Conservation (phyloP, 2,797 vertebrate species). For the Crenuchus spilurus region DNA sequence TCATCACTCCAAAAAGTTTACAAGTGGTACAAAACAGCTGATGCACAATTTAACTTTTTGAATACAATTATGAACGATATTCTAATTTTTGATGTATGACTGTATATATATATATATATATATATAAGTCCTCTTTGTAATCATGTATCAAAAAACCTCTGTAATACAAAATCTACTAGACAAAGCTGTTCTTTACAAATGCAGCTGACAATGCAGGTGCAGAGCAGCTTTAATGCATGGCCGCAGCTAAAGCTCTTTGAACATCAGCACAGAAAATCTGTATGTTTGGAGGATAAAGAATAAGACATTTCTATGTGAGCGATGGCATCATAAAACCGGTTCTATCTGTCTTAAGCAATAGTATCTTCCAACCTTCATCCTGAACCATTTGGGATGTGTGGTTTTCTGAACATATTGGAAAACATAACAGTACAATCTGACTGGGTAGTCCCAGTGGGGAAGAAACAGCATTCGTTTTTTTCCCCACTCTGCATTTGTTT, state of each 20-base stretch:
- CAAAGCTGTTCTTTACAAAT: constrained; percentile 25
- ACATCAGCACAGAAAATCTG: constrained; percentile 72
- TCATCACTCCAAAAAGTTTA: too few relatives aligned
- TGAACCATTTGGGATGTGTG: constrained; percentile 74
- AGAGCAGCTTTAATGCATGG: constrained; percentile 59
- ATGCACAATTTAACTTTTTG: too few relatives aligned
- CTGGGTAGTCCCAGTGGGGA: constrained; percentile 77
- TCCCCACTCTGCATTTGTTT: constrained; percentile 71
- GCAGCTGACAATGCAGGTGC: constrained; percentile 37
- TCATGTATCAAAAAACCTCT: not conserved
- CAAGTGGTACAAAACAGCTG: too few relatives aligned
- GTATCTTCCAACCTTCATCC: constrained; percentile 78
- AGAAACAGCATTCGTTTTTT: constrained; percentile 80
- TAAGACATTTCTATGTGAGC: constrained; percentile 79
- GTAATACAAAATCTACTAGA: constrained; percentile 34
- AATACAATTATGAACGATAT: too few relatives aligned
- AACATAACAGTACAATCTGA: constrained; percentile 80
- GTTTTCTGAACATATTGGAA: constrained; percentile 83
- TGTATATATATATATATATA: too few relatives aligned
- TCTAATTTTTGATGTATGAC: too few relatives aligned
- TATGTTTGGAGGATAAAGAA: constrained; percentile 75
- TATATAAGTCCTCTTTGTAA: too few relatives aligned
- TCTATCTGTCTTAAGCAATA: constrained; percentile 87
- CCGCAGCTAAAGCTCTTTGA: constrained; percentile 72
- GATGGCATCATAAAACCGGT: constrained; percentile 78